These are phyloP conservation scores for Anableps anableps DNA, from an alignment of 2,797 vertebrate species.

Conservation along the genomic window DNA sequence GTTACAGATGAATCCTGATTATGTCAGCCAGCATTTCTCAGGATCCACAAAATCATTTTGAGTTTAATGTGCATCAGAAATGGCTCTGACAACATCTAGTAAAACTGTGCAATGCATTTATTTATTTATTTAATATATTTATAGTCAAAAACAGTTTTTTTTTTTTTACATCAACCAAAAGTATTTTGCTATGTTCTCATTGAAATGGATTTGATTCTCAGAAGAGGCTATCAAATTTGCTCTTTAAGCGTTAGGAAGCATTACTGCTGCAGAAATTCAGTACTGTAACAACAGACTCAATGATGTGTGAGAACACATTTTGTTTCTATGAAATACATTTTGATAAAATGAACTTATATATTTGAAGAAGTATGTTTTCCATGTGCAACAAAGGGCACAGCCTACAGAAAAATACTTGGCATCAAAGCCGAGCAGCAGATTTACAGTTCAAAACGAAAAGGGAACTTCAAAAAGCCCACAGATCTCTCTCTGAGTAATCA, in stretches of 20 bases:
- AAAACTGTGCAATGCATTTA: neutral
- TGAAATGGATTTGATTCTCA: neutral
- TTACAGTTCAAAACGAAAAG: neutral
- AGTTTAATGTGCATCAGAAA: neutral
- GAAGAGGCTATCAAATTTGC: neutral
- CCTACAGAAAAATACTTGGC: neutral
- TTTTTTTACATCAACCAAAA: neutral
- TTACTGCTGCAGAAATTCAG: neutral
- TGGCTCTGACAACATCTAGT: neutral
- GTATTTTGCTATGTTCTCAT: neutral
- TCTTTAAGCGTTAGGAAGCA: neutral
- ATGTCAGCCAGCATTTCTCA: neutral
- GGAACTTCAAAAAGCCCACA: constrained; percentile 1
- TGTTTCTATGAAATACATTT: neutral
- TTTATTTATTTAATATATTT: neutral
- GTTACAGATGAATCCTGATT: neutral
- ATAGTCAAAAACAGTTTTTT: neutral
- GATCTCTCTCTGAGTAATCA: neutral
- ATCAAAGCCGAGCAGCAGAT: neutral
- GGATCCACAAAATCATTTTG: neutral
- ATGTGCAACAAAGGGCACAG: neutral
- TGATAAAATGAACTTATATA: neutral
- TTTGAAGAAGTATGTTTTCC: neutral
- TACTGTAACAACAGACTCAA: neutral
- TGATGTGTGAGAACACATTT: neutral